Evolutionary conservation across 35 echinoderm and acorn worm species (phyloP).

Genomic region (Strongylocentrotus purpuratus): DNA sequence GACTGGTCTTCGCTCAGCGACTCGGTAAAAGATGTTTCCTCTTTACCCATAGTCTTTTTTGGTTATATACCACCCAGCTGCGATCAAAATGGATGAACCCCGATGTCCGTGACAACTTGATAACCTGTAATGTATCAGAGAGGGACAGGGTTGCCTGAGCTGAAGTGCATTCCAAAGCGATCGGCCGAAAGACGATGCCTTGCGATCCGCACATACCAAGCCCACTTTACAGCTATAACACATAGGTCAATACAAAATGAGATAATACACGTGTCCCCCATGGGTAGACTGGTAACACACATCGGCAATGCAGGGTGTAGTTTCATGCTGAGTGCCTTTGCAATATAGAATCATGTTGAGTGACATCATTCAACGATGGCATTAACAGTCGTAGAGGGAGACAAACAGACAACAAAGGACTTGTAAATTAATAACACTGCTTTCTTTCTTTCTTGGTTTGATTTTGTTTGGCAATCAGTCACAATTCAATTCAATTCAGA

Average conservation of each 20-base stretch:
- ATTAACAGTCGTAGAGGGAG: not conserved
- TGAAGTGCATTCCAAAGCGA: slow-evolving; percentile 40
- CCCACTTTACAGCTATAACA: not conserved
- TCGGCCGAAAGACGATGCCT: not conserved
- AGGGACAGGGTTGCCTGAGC: not conserved
- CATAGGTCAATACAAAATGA: not conserved
- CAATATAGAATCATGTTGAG: not conserved
- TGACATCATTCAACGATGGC: not conserved
- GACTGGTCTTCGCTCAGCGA: slow-evolving; percentile 33
- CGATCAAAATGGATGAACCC: slow-evolving; percentile 35
- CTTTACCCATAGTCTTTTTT: slow-evolving; percentile 52
- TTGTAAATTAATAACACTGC: not conserved
- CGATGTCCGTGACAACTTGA: slow-evolving; percentile 43
- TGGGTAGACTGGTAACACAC: slow-evolving; percentile 27
- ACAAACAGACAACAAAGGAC: not conserved
- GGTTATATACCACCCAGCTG: slow-evolving; percentile 51
- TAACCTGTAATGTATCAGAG: slow-evolving; percentile 30
- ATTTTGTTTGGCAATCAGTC: too few species aligned
- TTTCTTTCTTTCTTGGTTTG: too few species aligned
- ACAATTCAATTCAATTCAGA: too few species aligned
- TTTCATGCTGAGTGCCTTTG: not conserved
- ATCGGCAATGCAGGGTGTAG: not conserved
- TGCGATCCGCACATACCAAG: slow-evolving; percentile 38
- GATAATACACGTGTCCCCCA: slow-evolving; percentile 37
- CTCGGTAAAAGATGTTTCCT: slow-evolving; percentile 33